These are phyloP conservation scores for Amphiprion percula DNA, from an alignment of 2,113 vertebrate genomes.

Conservation along the genomic window DNA sequence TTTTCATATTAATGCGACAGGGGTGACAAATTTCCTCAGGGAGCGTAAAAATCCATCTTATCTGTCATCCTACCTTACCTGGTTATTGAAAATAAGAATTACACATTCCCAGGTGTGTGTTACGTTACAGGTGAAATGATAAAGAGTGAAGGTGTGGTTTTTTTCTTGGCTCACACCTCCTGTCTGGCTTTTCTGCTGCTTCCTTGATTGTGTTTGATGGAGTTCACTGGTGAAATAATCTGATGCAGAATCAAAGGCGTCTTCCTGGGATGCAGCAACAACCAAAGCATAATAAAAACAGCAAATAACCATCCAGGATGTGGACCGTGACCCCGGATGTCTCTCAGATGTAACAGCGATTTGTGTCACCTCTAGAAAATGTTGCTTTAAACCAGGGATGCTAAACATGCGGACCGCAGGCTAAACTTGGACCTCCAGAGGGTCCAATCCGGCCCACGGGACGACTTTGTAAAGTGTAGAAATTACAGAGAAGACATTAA, in stretches of 20 bases:
- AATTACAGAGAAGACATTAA: too few relatives aligned
- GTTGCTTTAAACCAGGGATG: too few relatives aligned
- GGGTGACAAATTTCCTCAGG: slow-evolving; percentile 66
- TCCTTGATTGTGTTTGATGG: slow-evolving; percentile 14
- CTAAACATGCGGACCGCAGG: too few relatives aligned
- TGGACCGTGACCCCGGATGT: too few relatives aligned
- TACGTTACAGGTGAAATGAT: slow-evolving; percentile 56
- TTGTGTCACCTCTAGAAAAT: too few relatives aligned
- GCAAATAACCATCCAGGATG: too few relatives aligned
- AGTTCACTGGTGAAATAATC: background rate
- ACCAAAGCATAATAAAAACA: background rate
- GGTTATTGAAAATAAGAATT: slow-evolving; percentile 57
- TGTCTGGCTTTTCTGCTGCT: background rate
- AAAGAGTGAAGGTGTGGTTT: slow-evolving; percentile 28
- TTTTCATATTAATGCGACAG: slow-evolving; percentile 61
- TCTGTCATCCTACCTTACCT: slow-evolving; percentile 51
- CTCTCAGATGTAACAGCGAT: too few relatives aligned
- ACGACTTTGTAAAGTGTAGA: too few relatives aligned
- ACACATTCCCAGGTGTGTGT: slow-evolving; percentile 50
- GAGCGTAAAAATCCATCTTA: slow-evolving; percentile 50
- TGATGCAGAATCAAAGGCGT: slow-evolving; percentile 8
- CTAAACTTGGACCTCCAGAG: too few relatives aligned
- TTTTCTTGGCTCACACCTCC: slow-evolving; percentile 15
- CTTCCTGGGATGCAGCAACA: slow-evolving; percentile 1
- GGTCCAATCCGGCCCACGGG: too few relatives aligned